A percentile compares a stretch with the other conserved stretches of the same genome.
These are phyloP conservation scores for Tetrapedia diversipes DNA, from an alignment of 2,888 invertebrate species.

Conservation along the genomic window DNA sequence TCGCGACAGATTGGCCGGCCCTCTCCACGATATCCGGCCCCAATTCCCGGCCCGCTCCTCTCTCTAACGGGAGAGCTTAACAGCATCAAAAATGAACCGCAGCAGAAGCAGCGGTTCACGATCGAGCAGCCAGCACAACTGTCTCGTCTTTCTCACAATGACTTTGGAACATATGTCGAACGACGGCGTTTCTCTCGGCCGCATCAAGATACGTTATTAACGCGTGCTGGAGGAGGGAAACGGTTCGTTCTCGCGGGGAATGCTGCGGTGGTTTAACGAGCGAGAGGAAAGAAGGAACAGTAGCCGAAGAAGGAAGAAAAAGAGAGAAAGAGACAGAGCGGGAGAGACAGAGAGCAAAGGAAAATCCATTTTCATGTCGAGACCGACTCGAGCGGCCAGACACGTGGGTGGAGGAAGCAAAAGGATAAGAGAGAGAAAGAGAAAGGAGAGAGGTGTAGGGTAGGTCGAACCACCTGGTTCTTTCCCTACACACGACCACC, in stretches of 20 bases:
- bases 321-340: conserved; percentile 6
- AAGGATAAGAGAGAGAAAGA: conserved; percentile 45
- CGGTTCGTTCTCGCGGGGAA: conserved; percentile 26
- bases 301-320: conserved; percentile 14
- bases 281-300: not conserved
- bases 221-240: conserved; percentile 47
- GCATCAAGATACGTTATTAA: conserved; percentile 79
- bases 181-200: conserved; percentile 67
- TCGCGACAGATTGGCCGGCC: conserved; percentile 72
- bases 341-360: conserved; percentile 33
- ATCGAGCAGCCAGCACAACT: conserved; percentile 46
- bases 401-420: conserved; percentile 66
- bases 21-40: conserved; percentile 75
- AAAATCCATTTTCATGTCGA: conserved; percentile 64
- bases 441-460: too few relatives aligned
- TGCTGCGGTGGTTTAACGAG: conserved; percentile 13
- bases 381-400: conserved; percentile 49
- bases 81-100: conserved; percentile 56
- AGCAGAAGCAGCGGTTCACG: conserved; percentile 48
- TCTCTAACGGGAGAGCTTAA: conserved; percentile 74
- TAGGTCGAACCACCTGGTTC: conserved; percentile 76
- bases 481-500: conserved; percentile 52
- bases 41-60: conserved; percentile 65
- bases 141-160: conserved; percentile 68
- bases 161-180: conserved; percentile 78